Evolutionary conservation across 2,797 vertebrate genomes (phyloP).

Genomic region (Enteromius paludinosus): DNA sequence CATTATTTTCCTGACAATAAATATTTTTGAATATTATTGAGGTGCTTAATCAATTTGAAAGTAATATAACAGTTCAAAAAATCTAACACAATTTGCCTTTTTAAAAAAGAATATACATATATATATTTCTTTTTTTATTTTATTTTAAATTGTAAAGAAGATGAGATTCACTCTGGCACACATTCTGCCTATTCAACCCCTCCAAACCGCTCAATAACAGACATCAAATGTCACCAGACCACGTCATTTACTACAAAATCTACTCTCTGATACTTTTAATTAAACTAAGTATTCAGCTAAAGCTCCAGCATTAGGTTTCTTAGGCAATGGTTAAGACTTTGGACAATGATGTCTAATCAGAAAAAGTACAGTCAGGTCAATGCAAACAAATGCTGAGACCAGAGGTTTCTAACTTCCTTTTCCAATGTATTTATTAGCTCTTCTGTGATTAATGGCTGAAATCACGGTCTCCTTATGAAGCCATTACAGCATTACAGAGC

Average conservation of each 20-base stretch:
- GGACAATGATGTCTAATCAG: background rate
- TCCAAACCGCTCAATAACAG: slow-evolving; percentile 3
- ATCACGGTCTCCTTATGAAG: slow-evolving; percentile 14
- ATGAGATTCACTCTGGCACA: background rate
- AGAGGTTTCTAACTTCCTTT: slow-evolving; percentile 14
- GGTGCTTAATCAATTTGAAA: background rate
- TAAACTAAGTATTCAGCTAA: slow-evolving; percentile 14
- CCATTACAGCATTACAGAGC: slow-evolving; percentile 12
- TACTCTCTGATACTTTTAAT: slow-evolving; percentile 16
- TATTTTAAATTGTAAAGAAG: background rate
- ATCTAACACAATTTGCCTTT: background rate
- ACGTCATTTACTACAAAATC: background rate
- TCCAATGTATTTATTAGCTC: slow-evolving; percentile 33
- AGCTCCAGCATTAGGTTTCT: slow-evolving; percentile 4
- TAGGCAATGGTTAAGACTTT: background rate
- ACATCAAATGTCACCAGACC: background rate
- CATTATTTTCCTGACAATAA: background rate
- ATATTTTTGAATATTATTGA: background rate
- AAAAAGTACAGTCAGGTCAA: slow-evolving; percentile 9
- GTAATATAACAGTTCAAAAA: background rate
- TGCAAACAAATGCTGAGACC: slow-evolving; percentile 26
- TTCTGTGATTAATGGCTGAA: slow-evolving; percentile 36
- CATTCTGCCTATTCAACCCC: background rate
- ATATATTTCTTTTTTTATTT: no score
- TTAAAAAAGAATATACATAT: no score